These are phyloP conservation scores for Drosophila sechellia DNA, from an alignment of 1,140 invertebrate species.

Conservation along the genomic window DNA sequence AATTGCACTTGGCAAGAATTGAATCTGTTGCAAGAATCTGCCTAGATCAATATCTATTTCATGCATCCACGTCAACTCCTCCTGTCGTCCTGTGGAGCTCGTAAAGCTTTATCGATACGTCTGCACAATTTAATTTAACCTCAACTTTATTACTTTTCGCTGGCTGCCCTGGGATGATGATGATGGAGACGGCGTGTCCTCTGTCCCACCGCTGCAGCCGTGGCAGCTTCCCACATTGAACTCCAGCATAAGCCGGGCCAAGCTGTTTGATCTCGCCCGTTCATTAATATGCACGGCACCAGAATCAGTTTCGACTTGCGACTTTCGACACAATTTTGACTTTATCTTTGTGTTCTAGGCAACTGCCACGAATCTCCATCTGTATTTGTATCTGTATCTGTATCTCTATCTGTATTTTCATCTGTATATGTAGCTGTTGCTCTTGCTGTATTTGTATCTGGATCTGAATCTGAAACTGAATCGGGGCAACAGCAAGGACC, in stretches of 20 bases:
- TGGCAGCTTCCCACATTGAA: slow-evolving; percentile 17
- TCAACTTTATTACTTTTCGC: slow-evolving; percentile 78
- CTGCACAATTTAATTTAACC: slow-evolving; percentile 81
- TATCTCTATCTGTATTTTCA: not conserved
- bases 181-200: not conserved
- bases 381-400: not conserved
- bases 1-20: slow-evolving; percentile 9
- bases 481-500: not conserved
- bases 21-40: not conserved
- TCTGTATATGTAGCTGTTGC: too few species aligned
- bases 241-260: not conserved
- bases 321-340: slow-evolving; percentile 76
- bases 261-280: slow-evolving; percentile 62
- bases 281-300: slow-evolving; percentile 77
- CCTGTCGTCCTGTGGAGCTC: slow-evolving; percentile 2
- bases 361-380: slow-evolving; percentile 1
- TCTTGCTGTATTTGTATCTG: not conserved
- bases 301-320: slow-evolving; percentile 74
- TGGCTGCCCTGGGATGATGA: slow-evolving; percentile 7
- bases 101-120: slow-evolving; percentile 76
- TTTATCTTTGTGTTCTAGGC: slow-evolving; percentile 52
- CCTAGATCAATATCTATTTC: slow-evolving; percentile 1
- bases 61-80: not conserved
- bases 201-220: slow-evolving; percentile 46
- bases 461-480: not conserved